Percentiles rank a stretch among this genome's conserved stretches.
phyloP scores from a whole-genome alignment of 2,113 vertebrate genomes.

The Echinops telfairi region DNA sequence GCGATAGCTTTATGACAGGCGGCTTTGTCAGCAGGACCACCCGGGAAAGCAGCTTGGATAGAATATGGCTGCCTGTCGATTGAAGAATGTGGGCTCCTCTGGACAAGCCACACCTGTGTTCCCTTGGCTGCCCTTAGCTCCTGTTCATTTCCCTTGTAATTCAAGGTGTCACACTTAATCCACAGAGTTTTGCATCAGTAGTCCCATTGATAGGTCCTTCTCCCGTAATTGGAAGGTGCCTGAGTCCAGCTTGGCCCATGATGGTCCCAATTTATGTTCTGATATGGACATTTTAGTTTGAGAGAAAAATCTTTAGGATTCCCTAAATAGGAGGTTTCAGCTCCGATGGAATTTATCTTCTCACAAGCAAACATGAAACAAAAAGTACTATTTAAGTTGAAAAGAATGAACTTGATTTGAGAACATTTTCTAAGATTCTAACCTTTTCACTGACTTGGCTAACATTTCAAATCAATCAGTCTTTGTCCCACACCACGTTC shows the following conservation, averaged over 20 bases:
- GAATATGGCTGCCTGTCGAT: conserved; percentile 41
- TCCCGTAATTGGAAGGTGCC: not conserved
- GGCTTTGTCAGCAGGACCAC: conserved; percentile 81
- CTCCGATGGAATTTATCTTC: conserved; percentile 26
- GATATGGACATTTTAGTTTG: not conserved
- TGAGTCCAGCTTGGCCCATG: not conserved
- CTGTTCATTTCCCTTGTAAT: conserved; percentile 66
- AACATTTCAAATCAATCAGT: conserved; percentile 8
- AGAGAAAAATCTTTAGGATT: not conserved
- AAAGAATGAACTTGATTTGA: conserved; percentile 28
- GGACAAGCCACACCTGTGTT: conserved; percentile 67
- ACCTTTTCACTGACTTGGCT: not conserved
- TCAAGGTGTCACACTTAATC: conserved; percentile 71
- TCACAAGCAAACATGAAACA: conserved; percentile 32
- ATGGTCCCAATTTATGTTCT: not conserved
- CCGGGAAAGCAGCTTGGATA: conserved; percentile 48
- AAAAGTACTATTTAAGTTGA: conserved; percentile 20
- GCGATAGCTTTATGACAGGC: conserved; percentile 80
- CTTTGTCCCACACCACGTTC: not conserved
- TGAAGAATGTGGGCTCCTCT: conserved; percentile 53
- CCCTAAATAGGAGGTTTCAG: not conserved
- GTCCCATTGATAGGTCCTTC: conserved; percentile 46
- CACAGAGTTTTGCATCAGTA: conserved; percentile 44
- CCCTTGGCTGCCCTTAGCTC: conserved; percentile 39
- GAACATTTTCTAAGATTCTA: not conserved